Evolutionary conservation across 2,797 vertebrate genomes (phyloP), one percentile per base, ranked within the genome.

Genomic region (Telmatherina bonti): DNA sequence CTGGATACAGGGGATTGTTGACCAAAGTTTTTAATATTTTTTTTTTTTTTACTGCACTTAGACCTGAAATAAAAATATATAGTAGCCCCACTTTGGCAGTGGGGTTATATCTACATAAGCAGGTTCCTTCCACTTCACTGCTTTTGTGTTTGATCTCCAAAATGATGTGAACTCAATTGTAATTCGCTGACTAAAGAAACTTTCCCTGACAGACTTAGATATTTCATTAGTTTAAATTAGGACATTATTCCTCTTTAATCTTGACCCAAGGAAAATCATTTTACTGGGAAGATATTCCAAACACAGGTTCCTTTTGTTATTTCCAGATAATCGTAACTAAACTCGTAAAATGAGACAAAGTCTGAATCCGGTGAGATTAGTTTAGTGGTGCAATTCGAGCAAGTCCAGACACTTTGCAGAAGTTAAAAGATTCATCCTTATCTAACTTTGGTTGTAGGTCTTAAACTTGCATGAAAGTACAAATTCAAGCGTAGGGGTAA

Each of bases 271-370:
- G 38, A 26, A 24, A 18, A 33, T 31, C 26, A 13, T 49, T 26
- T 76, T 65, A 60, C 51, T 49, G 26, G 59, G 55, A 20, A 1
- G 72, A 78, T 67, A 57, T 86, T 88, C 77, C 12, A 33, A 76
- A 69, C 84, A 89, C 47, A 82, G 88, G 82, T 52, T 66, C 41
- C 51, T 45, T 72, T 65, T 72, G 30, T 43, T 51, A 67, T 82
- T 57, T 84, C 67, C 24, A 1, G 57, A 1, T n/a, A 0, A 72
- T 54, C 29, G 51, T n/a, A 30, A 55, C 4, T 74, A 30, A 5
- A 43, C 15, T 55, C 61, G n/a, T 47, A 72, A 45, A 74, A 73
- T 53, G 26, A 86, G 76, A 60, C 62, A 31, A 54, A 61, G 49
- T 47, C 45, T 47, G n/a, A 22, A 45, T 8, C 43, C 18, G 41